Base-by-base conservation (phyloP, 2,797 vertebrate species). In the Phrynocephalus forsythii region DNA sequence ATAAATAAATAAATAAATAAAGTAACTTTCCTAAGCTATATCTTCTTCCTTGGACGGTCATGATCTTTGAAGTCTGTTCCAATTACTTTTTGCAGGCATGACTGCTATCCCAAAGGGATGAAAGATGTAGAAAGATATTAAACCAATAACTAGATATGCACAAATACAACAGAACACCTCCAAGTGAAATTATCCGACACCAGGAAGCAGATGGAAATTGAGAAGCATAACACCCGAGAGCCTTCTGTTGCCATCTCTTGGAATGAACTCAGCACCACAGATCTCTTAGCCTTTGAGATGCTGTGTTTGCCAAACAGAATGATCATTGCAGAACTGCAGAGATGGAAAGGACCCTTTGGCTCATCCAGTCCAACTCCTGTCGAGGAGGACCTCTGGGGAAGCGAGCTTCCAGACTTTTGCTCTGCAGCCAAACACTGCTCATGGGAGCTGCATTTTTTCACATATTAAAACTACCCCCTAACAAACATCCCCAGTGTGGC, bases 161-260 rank as follows among this genome's bases (percentile, higher is more conserved):
- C 56, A 63, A 56, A 67, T 44, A 67, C 10, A 48, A 78, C 20
- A 30, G 28, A 78, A 44, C 60, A 85, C 2, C 44, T 60, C 52
- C 22, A 73, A 73, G 63, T 68, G 63, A 69, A 3, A 1, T 7
- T 44, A 44, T 50, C 6, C 30, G 28, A 16, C 24, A n/a, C 18
- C 22, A 50, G 24, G 3, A 9, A 79, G 52, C 26, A 60, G 18
- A 44, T 66, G 28, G 68, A 68, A 24, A 10, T 26, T 11, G 28
- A 83, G 48, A 71, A 71, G 56, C 52, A 2, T 56, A 56, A 56
- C 52, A 56, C 52, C 6, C 13, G 52, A 56, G 52, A 56, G 52
- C 11, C 52, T 68, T 7, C 68, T 22, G 71, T 20, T 85, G 84
- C 84, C 84, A 78, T 50, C 60, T 78, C 8, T 78, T 85, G 84